Percentiles rank a stretch among this genome's conserved stretches.
phyloP scores from a whole-genome alignment of 2,113 vertebrate genomes.

The Xenopus borealis region DNA sequence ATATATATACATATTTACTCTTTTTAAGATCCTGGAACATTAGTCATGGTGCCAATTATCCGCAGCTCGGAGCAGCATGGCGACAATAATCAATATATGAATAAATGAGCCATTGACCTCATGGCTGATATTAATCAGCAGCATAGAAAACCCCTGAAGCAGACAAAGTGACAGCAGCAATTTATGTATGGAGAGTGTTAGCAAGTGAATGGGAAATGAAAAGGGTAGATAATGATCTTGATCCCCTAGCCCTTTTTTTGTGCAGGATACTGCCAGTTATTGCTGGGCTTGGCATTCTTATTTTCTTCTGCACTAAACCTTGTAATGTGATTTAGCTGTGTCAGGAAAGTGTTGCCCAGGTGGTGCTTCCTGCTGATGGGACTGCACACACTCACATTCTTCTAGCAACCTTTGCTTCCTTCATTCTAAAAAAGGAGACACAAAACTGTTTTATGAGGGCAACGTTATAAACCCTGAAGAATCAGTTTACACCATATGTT shows the following conservation, averaged over 20 bases:
- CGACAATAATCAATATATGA: constrained; percentile 38
- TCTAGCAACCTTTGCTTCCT: not conserved
- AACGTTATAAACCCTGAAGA: not conserved
- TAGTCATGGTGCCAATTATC: constrained; percentile 43
- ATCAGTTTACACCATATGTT: not conserved
- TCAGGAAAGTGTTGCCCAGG: not conserved
- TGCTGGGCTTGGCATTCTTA: not conserved
- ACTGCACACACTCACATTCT: too few relatives aligned
- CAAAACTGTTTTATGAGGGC: not conserved
- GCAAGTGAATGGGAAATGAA: constrained; percentile 30
- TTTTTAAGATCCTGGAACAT: not conserved
- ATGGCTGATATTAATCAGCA: constrained; percentile 34
- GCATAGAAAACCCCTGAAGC: constrained; percentile 32
- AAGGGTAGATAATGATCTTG: constrained; percentile 19
- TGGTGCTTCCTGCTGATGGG: not conserved
- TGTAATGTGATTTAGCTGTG: not conserved
- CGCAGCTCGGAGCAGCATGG: constrained; percentile 32
- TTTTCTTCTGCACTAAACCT: not conserved
- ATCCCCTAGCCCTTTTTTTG: constrained; percentile 2
- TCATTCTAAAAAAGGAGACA: not conserved
- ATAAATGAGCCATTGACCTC: constrained; percentile 43
- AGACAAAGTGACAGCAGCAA: constrained; percentile 38
- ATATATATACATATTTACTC: too few relatives aligned
- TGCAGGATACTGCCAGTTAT: not conserved
- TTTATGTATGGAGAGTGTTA: constrained; percentile 29